phyloP scores from a whole-genome alignment of 2,113 vertebrate species.

The Pelusios castaneus region DNA sequence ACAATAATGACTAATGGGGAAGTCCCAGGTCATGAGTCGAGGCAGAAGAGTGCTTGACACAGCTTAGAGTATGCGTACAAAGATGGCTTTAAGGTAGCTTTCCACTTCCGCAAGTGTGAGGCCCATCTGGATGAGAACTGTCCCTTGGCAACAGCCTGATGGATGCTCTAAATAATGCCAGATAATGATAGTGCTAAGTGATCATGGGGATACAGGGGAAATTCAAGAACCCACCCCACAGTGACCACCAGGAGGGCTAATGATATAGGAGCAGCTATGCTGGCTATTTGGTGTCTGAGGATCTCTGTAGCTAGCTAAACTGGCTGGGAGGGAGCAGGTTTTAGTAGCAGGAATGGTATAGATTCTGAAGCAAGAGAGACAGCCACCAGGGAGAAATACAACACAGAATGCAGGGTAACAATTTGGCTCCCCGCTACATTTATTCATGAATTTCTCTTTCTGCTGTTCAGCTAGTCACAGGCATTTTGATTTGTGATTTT shows the following conservation, averaged over 20 bases:
- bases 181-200: not conserved
- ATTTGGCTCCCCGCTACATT: not conserved
- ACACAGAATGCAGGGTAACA: not conserved
- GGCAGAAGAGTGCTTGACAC: not conserved
- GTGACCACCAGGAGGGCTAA: not conserved
- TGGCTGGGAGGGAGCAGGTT: not conserved
- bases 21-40: not conserved
- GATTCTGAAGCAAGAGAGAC: not conserved
- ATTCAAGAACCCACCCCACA: not conserved
- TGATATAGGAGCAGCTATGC: not conserved
- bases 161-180: rapidly evolving
- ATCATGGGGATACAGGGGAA: not conserved
- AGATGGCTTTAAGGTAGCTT: not conserved
- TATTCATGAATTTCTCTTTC: not conserved
- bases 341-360: not conserved
- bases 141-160: not conserved
- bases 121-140: not conserved
- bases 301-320: not conserved
- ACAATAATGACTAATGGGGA: not conserved
- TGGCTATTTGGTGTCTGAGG: not conserved
- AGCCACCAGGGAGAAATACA: not conserved
- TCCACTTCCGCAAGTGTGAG: not conserved
- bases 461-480: not conserved
- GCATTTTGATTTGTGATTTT: conserved; percentile 41
- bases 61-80: not conserved